Evolutionary conservation across 2,888 invertebrate species (phyloP).

Genomic region (Pocota personata): DNA sequence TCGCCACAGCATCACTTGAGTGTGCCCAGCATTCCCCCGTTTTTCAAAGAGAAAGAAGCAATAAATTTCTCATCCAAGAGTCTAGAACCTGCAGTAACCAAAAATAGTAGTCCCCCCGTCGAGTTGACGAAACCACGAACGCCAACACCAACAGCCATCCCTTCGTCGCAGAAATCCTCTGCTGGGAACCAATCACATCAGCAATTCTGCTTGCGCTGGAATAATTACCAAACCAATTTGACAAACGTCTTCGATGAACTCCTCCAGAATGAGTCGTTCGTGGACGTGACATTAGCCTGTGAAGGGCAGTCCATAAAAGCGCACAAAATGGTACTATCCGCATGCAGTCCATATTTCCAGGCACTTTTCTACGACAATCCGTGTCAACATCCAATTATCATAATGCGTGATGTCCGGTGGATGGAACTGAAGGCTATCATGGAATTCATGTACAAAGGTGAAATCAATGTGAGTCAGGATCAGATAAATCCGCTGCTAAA

Average conservation of each 20-base stretch:
- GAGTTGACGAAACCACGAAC: conserved; percentile 53
- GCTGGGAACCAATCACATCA: conserved; percentile 54
- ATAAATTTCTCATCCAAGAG: conserved; percentile 52
- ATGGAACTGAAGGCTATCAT: conserved; percentile 94
- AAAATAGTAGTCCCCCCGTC: conserved; percentile 25
- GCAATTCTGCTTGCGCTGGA: conserved; percentile 96
- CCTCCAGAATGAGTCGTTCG: conserved; percentile 94
- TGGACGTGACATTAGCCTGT: conserved; percentile 95
- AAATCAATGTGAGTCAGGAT: conserved; percentile 96
- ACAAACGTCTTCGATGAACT: conserved; percentile 92
- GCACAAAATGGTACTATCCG: conserved; percentile 96
- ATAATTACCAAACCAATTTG: conserved; percentile 95
- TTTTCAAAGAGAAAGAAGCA: conserved; percentile 57
- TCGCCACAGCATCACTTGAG: conserved; percentile 77
- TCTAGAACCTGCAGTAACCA: conserved; percentile 24
- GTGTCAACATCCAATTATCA: conserved; percentile 96
- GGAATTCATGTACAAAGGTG: conserved; percentile 97
- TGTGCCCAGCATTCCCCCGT: conserved; percentile 70
- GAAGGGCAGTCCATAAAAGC: conserved; percentile 95
- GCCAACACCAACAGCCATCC: conserved; percentile 45
- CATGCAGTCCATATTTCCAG: conserved; percentile 97
- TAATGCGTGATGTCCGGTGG: conserved; percentile 95
- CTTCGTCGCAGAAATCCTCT: not conserved
- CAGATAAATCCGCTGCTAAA: conserved; percentile 93
- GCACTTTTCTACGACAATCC: conserved; percentile 95